Evolutionary conservation across 2,113 vertebrate genomes (phyloP).

Genomic region (Bambusicola thoracicus): DNA sequence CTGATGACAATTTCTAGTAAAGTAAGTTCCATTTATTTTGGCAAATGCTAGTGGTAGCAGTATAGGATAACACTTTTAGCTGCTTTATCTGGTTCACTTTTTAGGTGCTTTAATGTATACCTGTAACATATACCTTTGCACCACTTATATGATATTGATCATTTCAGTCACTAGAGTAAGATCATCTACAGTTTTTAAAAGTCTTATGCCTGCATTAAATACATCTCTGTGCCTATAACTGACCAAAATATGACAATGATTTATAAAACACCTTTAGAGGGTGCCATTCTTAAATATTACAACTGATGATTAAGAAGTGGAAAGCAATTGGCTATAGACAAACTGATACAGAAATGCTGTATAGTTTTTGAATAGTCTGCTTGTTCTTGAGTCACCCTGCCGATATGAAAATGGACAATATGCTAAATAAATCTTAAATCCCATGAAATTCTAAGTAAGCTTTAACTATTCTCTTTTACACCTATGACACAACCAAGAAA

Average conservation of each 20-base stretch:
- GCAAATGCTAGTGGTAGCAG: background rate
- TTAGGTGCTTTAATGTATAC: background rate
- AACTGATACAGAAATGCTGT: background rate
- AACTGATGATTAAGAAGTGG: background rate
- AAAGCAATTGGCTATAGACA: background rate
- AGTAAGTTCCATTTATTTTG: slow-evolving; percentile 37
- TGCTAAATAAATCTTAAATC: background rate
- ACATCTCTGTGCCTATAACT: background rate
- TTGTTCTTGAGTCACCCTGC: background rate
- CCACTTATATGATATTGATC: background rate
- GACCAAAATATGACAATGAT: background rate
- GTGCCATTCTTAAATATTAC: background rate
- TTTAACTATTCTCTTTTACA: background rate
- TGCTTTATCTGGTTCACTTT: background rate
- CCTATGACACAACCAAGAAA: background rate
- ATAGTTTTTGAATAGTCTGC: background rate
- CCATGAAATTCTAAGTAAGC: background rate
- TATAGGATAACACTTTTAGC: background rate
- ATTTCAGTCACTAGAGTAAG: background rate
- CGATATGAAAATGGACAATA: background rate
- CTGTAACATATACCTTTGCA: background rate
- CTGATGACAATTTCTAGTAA: slow-evolving; percentile 36
- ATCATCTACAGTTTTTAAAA: background rate
- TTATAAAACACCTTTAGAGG: background rate
- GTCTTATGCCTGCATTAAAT: background rate